phyloP scores from a whole-genome alignment of 2,888 invertebrate species.

The Aspidiotus destructor region DNA sequence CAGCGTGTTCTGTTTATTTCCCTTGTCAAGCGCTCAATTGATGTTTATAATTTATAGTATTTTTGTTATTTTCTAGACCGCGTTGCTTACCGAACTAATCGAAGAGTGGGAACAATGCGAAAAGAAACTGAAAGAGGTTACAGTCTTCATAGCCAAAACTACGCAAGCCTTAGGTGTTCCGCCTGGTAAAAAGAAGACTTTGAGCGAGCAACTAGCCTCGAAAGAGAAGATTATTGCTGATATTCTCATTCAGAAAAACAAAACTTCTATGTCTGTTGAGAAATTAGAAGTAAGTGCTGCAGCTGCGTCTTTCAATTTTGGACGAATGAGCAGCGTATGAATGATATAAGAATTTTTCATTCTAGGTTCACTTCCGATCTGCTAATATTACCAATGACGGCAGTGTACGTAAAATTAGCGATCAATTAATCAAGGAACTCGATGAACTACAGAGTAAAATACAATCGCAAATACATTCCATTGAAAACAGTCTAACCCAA shows the following conservation, averaged over 20 bases:
- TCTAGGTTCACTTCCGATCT: slow-evolving; percentile 74
- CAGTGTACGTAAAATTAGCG: slow-evolving; percentile 62
- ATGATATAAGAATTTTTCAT: neutral
- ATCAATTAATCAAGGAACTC: slow-evolving; percentile 58
- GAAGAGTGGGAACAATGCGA: slow-evolving; percentile 97
- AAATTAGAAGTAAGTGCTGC: slow-evolving; percentile 63
- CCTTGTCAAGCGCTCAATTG: neutral
- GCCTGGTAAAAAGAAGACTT: slow-evolving; percentile 74
- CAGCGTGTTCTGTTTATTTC: neutral
- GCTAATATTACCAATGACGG: slow-evolving; percentile 62
- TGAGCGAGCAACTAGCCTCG: slow-evolving; percentile 74
- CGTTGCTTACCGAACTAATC: slow-evolving; percentile 77
- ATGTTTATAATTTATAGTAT: neutral
- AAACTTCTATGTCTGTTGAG: slow-evolving; percentile 77
- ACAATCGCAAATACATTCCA: slow-evolving; percentile 54
- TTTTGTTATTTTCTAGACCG: slow-evolving; percentile 54
- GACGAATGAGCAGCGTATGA: neutral
- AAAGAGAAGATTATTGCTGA: slow-evolving; percentile 80
- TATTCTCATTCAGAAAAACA: slow-evolving; percentile 78
- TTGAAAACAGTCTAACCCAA: slow-evolving; percentile 69
- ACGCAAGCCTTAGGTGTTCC: slow-evolving; percentile 64
- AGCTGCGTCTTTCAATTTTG: neutral
- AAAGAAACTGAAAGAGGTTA: slow-evolving; percentile 81
- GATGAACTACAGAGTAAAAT: slow-evolving; percentile 55
- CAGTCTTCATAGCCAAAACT: slow-evolving; percentile 80